Evolutionary conservation across 2,797 vertebrate species (phyloP).

Genomic region (Chelonia mydas): DNA sequence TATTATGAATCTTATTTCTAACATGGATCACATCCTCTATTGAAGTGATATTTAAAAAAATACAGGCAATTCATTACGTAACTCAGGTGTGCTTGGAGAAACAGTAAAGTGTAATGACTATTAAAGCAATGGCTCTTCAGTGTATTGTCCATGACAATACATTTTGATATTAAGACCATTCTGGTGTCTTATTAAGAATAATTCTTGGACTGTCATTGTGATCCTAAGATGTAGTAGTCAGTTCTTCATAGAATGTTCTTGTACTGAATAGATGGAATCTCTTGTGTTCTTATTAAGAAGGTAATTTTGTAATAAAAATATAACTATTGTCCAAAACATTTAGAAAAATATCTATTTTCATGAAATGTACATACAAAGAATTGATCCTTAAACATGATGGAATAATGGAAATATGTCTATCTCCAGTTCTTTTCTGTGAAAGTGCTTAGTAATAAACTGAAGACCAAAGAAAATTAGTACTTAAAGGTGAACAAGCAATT

Average conservation of each 20-base stretch:
- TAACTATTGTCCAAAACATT: neutral
- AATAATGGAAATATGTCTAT: neutral
- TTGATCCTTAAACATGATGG: neutral
- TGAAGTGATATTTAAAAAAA: neutral
- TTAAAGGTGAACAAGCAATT: neutral
- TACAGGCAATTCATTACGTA: neutral
- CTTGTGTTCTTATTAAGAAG: neutral
- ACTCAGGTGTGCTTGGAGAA: conserved; percentile 22
- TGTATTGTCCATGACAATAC: neutral
- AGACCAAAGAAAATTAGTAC: neutral
- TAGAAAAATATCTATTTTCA: neutral
- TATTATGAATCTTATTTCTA: neutral
- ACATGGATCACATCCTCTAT: neutral
- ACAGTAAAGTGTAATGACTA: neutral
- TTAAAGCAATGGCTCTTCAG: conserved; percentile 14
- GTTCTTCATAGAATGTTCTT: neutral
- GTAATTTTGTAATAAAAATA: neutral
- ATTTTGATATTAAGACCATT: conserved; percentile 20
- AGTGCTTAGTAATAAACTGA: neutral
- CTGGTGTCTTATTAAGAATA: neutral
- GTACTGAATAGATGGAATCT: neutral
- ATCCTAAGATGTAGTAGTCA: too few species aligned
- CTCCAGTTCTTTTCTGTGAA: neutral
- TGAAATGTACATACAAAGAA: neutral
- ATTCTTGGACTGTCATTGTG: neutral